Evolutionary conservation across 2,797 vertebrate genomes (phyloP).

Genomic region (Moxostoma hubbsi): DNA sequence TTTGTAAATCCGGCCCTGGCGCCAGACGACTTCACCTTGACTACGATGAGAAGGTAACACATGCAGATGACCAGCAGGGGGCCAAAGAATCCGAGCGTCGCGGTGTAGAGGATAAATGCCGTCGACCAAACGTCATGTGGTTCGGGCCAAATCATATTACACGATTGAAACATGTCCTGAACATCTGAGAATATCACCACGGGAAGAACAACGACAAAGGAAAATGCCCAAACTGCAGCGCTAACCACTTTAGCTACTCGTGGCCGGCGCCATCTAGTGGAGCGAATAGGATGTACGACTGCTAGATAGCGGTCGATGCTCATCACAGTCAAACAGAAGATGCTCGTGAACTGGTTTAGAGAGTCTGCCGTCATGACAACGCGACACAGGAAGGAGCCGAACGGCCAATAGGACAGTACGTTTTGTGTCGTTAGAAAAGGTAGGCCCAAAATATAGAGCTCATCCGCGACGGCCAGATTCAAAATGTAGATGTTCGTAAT

Average conservation of each 20-base stretch:
- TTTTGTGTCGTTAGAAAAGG: conserved; percentile 95
- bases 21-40: conserved; percentile 90
- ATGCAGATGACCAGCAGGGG: conserved; percentile 93
- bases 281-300: conserved; percentile 91
- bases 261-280: conserved; percentile 90
- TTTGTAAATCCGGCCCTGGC: conserved; percentile 85
- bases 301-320: conserved; percentile 95
- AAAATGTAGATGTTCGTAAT: conserved; percentile 97
- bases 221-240: conserved; percentile 87
- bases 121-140: conserved; percentile 88
- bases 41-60: conserved; percentile 92
- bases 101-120: conserved; percentile 94
- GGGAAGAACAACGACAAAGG: conserved; percentile 92
- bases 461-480: conserved; percentile 93
- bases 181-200: conserved; percentile 94
- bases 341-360: conserved; percentile 97
- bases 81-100: conserved; percentile 91
- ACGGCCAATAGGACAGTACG: conserved; percentile 95
- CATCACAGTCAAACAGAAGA: conserved; percentile 97
- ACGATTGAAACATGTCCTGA: conserved; percentile 88
- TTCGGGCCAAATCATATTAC: conserved; percentile 97
- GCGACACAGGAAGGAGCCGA: conserved; percentile 93
- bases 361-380: conserved; percentile 94
- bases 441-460: conserved; percentile 93
- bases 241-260: conserved; percentile 90